Base-by-base conservation (phyloP, 2,113 vertebrate species). In the Onychostruthus taczanowskii region DNA sequence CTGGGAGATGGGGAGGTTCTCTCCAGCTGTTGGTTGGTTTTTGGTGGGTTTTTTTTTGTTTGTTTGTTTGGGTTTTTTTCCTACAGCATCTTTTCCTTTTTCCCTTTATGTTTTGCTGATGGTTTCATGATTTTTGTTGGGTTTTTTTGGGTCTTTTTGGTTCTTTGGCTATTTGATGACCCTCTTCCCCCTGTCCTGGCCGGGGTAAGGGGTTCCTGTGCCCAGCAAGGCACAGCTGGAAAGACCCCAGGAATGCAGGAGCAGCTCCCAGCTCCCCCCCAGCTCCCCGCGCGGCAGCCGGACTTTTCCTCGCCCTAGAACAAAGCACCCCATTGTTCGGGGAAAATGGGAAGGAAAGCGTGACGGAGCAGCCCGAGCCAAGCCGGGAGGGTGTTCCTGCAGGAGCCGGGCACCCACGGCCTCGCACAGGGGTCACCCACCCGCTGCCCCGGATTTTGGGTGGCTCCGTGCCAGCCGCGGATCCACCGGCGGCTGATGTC, bases 311-410 rank as follows among this genome's bases (percentile, higher is more conserved):
- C 5, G 0, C 30, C 26, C 17, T 47, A 16, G 81, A 84, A 95
- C 96, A 96, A 95, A 96, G 95, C 84, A 1, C 41, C 67, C 74
- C 63, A 72, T 95, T 96, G 95, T 95, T 49, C 39, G 0, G 6
- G 66, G 33, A 20, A 43, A 89, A 67, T 17, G 87, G 81, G 93
- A 49, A 93, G 53, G 74, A 30, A 78, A 94, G 87, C 31, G 17
- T 76, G 92, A 64, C 47, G 4, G 73, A 84, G 74, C 80, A 14
- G 86, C 4, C 2, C n/a, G 70, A 62, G 62, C 85, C 28, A 1
- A 39, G 72, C 19, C 9, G 9, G 43, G 87, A 50, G 69, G 52
- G 21, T 33, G 66, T 47, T 86, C 8, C 61, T 63, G 20, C 64
- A 16, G 61, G 67, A 31, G 33, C 37, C 6, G 7, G 18, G 62